Evolutionary conservation across 2,888 invertebrate species (phyloP), one percentile per base, ranked within the genome.

Genomic region (Drosophila anomelani): DNA sequence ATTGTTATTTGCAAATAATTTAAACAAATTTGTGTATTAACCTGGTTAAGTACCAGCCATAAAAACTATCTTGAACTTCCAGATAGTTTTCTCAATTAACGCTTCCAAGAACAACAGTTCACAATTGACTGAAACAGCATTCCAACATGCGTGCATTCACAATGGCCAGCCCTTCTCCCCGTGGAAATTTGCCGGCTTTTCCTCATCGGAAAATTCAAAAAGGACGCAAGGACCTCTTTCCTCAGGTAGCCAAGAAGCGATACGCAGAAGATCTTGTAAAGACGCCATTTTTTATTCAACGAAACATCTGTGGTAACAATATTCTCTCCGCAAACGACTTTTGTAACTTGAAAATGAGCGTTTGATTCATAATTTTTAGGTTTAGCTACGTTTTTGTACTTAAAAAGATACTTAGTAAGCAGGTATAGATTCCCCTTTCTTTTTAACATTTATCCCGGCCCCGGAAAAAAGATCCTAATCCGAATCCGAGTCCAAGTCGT

Each of bases 221-320:
- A 23, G 20, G 20, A 43, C 36, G 17, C 32, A 51, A 39, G 57
- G 44, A 58, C 34, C 17, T 61, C 34, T 12, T 49, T 26, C 17
- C 13, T 46, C 38, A 70, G 69, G 62, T 62, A 75, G 74, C n/a
- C 43, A 51, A 60, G 34, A 63, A 23, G 32, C 10, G 8, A 41
- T 6, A 17, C 23, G 29, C 26, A 32, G 15, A 49, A 23, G 17
- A 72, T 49, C 32, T 72, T 54, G 29, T 69, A 63, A 61, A 54
- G 77, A 68, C 71, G 87, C 81, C 80, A 85, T 78, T 81, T 85
- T 83, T 86, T 83, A 83, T 83, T 76, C 17, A 76, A 75, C 63
- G 55, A 47, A 76, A 76, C 64, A 76, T 71, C 60, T 66, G 47
- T 76, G 54, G 23, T 72, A 68, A 67, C 70, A 69, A 76, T 76